Evolutionary conservation across 2,113 vertebrate species (phyloP).

Genomic region (human (Homo sapiens)): GRCh38 chr11:40017001-40017500

Average conservation of each 20-base stretch:
- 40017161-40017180: neutral
- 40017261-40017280: neutral
- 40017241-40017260: neutral
- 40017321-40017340: neutral
- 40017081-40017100: neutral
- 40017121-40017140: neutral
- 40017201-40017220: neutral
- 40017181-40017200: constrained; percentile 35
- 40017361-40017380: neutral
- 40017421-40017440: neutral
- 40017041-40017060: constrained; percentile 9
- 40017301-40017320: neutral
- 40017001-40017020: neutral
- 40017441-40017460: neutral
- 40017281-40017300: neutral
- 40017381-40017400: neutral
- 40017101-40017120: constrained; percentile 1
- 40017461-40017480: neutral
- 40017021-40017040: neutral
- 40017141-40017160: neutral
- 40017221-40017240: neutral
- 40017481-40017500: neutral
- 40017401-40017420: neutral
- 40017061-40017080: neutral
- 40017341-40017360: constrained; percentile 6